phyloP scores from a whole-genome alignment of 2,888 invertebrate genomes.

The Agonopterix subpropinquella region DNA sequence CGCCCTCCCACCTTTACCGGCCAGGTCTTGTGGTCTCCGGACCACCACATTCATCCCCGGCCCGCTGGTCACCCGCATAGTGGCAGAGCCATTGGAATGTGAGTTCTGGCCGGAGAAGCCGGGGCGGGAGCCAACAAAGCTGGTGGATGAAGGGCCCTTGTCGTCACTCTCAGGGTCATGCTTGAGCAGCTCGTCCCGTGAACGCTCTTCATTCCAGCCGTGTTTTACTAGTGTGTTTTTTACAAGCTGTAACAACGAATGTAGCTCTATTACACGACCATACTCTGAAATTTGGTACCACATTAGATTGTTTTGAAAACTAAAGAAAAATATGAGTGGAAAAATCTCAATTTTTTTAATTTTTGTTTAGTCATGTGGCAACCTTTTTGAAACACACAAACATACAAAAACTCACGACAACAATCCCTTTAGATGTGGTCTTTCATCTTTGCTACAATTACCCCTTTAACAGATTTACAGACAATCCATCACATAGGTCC shows the following conservation, averaged over 20 bases:
- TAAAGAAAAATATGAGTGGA: background rate
- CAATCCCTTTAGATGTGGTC: no score
- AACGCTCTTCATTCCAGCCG: constrained; percentile 73
- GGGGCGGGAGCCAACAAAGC: constrained; percentile 32
- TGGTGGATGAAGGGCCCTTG: constrained; percentile 21
- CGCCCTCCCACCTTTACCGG: constrained; percentile 52
- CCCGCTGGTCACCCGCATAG: constrained; percentile 40
- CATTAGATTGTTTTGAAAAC: background rate
- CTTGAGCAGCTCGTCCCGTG: constrained; percentile 69
- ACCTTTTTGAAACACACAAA: no score
- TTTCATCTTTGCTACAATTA: no score
- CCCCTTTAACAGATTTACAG: no score
- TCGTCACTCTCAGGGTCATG: constrained; percentile 65
- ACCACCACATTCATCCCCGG: constrained; percentile 18
- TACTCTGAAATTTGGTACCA: background rate
- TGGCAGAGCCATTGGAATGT: constrained; percentile 27
- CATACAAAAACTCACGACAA: no score
- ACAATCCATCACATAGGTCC: no score
- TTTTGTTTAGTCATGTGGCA: no score
- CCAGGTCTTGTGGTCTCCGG: constrained; percentile 27
- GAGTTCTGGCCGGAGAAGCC: constrained; percentile 35
- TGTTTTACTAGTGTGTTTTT: constrained; percentile 72
- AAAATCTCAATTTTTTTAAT: no score
- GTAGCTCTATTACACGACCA: no score
- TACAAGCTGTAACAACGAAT: constrained; percentile 54